Evolutionary conservation across 2,888 invertebrate genomes (phyloP), one percentile per base, ranked within the genome.

Genomic region (Drosophila kuntzei): DNA sequence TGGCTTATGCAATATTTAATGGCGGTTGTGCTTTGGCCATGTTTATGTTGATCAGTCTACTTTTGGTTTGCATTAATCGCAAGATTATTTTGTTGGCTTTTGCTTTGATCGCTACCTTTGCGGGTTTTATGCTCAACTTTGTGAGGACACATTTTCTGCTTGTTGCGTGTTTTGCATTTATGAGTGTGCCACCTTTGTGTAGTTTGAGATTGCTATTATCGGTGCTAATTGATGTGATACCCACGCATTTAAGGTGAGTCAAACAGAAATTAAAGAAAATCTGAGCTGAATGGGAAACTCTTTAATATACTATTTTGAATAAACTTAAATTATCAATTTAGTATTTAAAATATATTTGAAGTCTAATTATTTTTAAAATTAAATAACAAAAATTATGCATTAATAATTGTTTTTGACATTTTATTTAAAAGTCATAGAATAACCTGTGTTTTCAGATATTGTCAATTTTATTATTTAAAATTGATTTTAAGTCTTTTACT

Each of bases 161-260:
- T 1, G 16, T 64, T 3, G 2, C 7, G 0, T 14, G 34, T 0
- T 60, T 44, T 36, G 7, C 59, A 2, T 22, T 76, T 2, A 2
- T 76, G 0, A 22, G 32, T 5, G 49, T 64, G 27, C 67, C 57
- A 9, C 50, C 75, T 0, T 8, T 76, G 22, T 71, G 67, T 16
- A 32, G 43, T 1, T 1, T 43, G 1, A 41, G 76, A 16, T 14
- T 76, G 47, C 4, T 16, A 0, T 0, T 61, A 6, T n/a, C 58
- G 4, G 37, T 76, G 3, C 2, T 76, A 1, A 14, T 76, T 7
- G 76, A 76, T 39, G 7, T 58, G 2, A 59, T 61, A 8, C 76
- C 75, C 14, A 76, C 75, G 4, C 59, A 60, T 9, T 46, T 75
- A n/a, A 62, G 75, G 75, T 71, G 36, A 60, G 49, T 27, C 7